Evolutionary conservation across 2,797 vertebrate genomes (phyloP), one percentile per base, ranked within the genome.

Genomic region (Apodemus agrarius): DNA sequence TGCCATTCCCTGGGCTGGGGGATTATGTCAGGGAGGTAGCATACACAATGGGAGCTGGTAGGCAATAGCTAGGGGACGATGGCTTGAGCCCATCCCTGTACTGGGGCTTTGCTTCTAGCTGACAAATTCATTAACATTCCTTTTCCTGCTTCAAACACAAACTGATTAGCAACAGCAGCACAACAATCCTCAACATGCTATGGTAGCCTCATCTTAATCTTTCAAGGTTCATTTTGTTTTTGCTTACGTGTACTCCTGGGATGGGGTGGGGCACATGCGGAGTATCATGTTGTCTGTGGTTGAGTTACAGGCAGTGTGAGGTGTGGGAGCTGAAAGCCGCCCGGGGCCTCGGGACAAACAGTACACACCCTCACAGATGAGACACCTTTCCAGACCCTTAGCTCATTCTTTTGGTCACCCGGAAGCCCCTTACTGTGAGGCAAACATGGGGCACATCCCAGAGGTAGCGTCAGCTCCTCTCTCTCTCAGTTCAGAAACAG

Each of bases 51-150:
- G 96, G 37, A 22, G 67, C 1, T 69, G 6, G 43, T 54, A 89
- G 87, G 37, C 80, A 95, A 82, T 26, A 49, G 72, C 69, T 95
- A 82, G 59, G 17, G 34, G 19, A 8, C 19, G 78, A 79, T 10
- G 17, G 49, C 89, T 43, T 90, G 34, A 93, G 91, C 8, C 24
- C 31, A 49, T 49, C 46, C 82, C 67, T 75, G 90, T 4, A 37
- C 89, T 83, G 75, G 75, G 26, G n/a, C 40, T 81, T 80, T 93
- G 83, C 37, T 72, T 92, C 79, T 34, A 83, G 57, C 80, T 54
- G 54, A 65, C 78, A 93, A 52, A 63, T 59, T 83, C 52, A 67
- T 8, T 75, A 65, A 65, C 34, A 65, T 93, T 52, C 40, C 54
- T 95, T 80, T 65, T 69, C 40, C 43, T 90, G 37, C 43, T 89